A percentile compares a stretch with the other conserved stretches of the same genome.
Conservation (phyloP, 2,888 invertebrate species). For the Xylocampa areola region DNA sequence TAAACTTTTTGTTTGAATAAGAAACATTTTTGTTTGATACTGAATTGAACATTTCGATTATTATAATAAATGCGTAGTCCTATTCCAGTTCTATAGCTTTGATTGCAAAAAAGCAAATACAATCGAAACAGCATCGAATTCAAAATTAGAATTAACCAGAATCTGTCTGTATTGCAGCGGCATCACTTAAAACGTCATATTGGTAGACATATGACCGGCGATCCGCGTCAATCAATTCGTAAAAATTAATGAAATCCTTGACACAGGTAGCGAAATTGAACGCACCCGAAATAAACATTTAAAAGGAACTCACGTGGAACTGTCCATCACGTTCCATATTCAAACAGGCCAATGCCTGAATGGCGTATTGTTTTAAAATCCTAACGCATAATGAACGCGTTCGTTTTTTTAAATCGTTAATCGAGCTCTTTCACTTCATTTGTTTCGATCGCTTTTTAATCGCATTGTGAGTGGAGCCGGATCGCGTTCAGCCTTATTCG, state of each 20-base stretch:
- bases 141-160: constrained; percentile 50
- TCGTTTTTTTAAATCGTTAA: constrained; percentile 83
- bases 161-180: constrained; percentile 44
- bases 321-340: constrained; percentile 83
- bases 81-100: constrained; percentile 24
- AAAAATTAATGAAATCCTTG: constrained; percentile 75
- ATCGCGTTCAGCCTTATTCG: constrained; percentile 78
- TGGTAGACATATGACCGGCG: constrained; percentile 71
- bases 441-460: constrained; percentile 76
- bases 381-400: constrained; percentile 82
- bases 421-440: constrained; percentile 88
- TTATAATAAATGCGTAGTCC: too few relatives aligned
- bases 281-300: constrained; percentile 80
- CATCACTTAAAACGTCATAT: constrained; percentile 70
- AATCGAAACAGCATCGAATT: constrained; percentile 36
- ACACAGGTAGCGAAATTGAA: constrained; percentile 72
- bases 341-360: constrained; percentile 83
- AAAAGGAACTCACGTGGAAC: constrained; percentile 71
- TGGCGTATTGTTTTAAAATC: constrained; percentile 87
- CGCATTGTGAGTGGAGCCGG: constrained; percentile 72
- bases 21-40: too few relatives aligned
- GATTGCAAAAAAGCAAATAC: constrained; percentile 41
- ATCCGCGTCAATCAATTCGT: constrained; percentile 73
- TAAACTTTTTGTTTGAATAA: too few relatives aligned
- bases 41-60: too few relatives aligned